Conservation (phyloP, 2,888 invertebrate genomes). For the Cyclophora albipunctata region DNA sequence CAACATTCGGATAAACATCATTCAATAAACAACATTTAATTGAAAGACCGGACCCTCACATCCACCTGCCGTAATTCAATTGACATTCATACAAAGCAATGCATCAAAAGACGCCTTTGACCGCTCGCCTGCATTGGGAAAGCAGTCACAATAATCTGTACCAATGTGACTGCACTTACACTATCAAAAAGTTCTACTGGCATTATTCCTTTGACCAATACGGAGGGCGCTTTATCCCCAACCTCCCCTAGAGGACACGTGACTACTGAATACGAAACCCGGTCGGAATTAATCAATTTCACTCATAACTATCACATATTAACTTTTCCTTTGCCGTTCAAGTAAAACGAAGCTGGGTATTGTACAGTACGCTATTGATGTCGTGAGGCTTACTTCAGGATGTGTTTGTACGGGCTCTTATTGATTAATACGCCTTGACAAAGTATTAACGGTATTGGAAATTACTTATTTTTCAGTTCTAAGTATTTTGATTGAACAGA, state of each 20-base stretch:
- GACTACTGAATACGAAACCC: constrained; percentile 5
- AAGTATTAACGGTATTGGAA: no score
- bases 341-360: constrained; percentile 9
- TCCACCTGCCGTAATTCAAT: constrained; percentile 2
- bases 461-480: no score
- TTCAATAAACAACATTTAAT: no score
- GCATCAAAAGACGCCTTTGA: constrained; percentile 54
- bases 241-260: neutral
- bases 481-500: no score
- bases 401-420: constrained; percentile 10
- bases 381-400: constrained; percentile 8
- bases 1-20: no score
- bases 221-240: constrained; percentile 20
- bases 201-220: constrained; percentile 44
- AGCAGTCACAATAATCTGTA: constrained; percentile 39
- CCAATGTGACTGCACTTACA: constrained; percentile 27
- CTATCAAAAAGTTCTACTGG: constrained; percentile 51
- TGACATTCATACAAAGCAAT: constrained; percentile 8
- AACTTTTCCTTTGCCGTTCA: constrained; percentile 10
- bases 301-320: constrained; percentile 35
- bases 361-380: constrained; percentile 19
- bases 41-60: no score
- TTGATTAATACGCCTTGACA: no score
- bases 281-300: constrained; percentile 46
- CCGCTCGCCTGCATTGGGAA: constrained; percentile 40